Evolutionary conservation across 37 sponge, comb jelly and placozoan species (phyloP).

Genomic region (Ianthella basta): DNA sequence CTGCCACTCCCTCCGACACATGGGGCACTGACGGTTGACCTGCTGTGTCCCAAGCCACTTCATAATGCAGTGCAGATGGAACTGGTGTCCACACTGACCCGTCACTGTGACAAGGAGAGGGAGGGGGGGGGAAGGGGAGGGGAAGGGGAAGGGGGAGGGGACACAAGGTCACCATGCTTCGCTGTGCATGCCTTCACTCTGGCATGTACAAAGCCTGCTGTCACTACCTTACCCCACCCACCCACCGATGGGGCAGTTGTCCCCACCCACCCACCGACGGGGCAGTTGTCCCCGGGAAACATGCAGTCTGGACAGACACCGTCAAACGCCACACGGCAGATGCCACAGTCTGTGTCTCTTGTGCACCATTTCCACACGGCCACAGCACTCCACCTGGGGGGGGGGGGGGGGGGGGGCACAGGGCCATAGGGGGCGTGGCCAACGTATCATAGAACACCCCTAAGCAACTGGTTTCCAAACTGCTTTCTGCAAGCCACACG

Average conservation of each 20-base stretch:
- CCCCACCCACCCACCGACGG: slow-evolving; percentile 53
- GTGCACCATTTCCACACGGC: slow-evolving; percentile 97
- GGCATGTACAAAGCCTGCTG: too few species aligned
- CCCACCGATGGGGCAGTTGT: too few species aligned
- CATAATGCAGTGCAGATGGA: slow-evolving; percentile 90
- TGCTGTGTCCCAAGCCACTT: slow-evolving; percentile 94
- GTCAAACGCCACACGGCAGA: slow-evolving; percentile 93
- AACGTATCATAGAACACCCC: too few species aligned
- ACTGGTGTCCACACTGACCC: slow-evolving; percentile 27
- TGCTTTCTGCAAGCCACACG: too few species aligned
- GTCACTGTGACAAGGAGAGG: neutral
- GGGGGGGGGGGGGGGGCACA: too few species aligned
- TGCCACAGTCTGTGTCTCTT: slow-evolving; percentile 96
- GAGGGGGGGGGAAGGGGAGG: neutral
- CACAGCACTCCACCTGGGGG: slow-evolving; percentile 86
- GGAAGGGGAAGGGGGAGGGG: neutral
- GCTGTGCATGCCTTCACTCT: too few species aligned
- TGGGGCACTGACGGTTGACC: slow-evolving; percentile 91
- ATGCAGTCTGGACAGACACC: slow-evolving; percentile 94
- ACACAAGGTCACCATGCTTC: neutral
- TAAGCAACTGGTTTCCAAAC: too few species aligned
- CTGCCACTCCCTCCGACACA: slow-evolving; percentile 96
- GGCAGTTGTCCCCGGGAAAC: slow-evolving; percentile 95
- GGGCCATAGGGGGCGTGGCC: too few species aligned
- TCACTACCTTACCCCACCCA: too few species aligned